These are phyloP conservation scores for Marasmarcha lunaedactyla DNA, from an alignment of 2,888 invertebrate genomes.

Conservation along the genomic window DNA sequence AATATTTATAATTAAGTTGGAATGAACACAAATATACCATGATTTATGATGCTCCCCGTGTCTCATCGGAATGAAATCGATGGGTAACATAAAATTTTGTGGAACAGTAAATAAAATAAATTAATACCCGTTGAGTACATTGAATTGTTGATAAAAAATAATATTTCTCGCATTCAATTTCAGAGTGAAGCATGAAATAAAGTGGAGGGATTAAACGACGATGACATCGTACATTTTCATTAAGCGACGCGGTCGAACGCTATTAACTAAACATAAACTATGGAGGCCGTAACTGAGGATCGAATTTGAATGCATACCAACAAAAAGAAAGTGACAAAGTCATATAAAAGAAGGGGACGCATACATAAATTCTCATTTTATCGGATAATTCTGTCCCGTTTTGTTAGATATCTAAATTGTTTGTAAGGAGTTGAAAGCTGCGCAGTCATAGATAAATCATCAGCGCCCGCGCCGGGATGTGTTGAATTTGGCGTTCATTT, in stretches of 20 bases:
- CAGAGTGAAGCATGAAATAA: conserved; percentile 49
- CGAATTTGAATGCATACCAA: background rate
- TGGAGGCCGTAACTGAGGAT: conserved; percentile 6
- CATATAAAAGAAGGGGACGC: too few relatives aligned
- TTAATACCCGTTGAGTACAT: background rate
- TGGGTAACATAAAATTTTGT: too few relatives aligned
- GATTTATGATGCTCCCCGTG: too few relatives aligned
- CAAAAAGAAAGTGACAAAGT: conserved; percentile 4
- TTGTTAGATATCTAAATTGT: conserved; percentile 4
- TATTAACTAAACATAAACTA: conserved; percentile 23
- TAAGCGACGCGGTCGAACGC: conserved; percentile 16
- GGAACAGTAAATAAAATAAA: background rate
- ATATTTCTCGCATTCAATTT: conserved; percentile 16
- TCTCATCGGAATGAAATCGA: too few relatives aligned
- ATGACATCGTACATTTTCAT: conserved; percentile 54
- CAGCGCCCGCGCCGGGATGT: conserved; percentile 39
- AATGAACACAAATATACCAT: too few relatives aligned
- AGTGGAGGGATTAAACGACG: conserved; percentile 39
- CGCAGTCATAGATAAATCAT: conserved; percentile 59
- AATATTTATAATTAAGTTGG: too few relatives aligned
- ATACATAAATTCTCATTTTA: too few relatives aligned
- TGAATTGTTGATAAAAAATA: background rate
- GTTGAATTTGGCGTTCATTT: conserved; percentile 37
- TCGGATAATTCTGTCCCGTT: too few relatives aligned
- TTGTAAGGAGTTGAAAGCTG: conserved; percentile 12